Conservation (phyloP, 1,140 invertebrate genomes). For the Halotydeus destructor region DNA sequence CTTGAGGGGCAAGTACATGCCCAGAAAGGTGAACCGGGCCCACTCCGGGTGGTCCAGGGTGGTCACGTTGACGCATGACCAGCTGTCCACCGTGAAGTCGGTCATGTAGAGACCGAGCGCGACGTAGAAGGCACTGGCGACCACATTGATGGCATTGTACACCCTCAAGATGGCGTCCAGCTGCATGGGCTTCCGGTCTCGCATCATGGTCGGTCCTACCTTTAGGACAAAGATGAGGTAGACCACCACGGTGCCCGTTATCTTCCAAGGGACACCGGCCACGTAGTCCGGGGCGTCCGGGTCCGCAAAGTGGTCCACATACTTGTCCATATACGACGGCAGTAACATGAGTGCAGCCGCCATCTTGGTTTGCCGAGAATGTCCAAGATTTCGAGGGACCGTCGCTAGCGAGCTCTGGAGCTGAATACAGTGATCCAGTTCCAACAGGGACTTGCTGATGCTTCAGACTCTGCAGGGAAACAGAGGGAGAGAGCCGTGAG, state of each 20-base stretch:
- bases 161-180: slow-evolving; percentile 47
- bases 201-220: slow-evolving; percentile 58
- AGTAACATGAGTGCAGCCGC: no score
- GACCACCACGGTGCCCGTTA: slow-evolving; percentile 42
- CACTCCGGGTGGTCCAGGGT: neutral
- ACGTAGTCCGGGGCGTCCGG: no score
- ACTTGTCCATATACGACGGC: no score
- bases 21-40: neutral
- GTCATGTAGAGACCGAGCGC: neutral
- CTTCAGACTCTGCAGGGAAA: no score
- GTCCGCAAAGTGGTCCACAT: no score
- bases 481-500: no score
- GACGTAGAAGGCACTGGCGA: slow-evolving; percentile 8
- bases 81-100: slow-evolving; percentile 5
- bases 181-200: slow-evolving; percentile 55
- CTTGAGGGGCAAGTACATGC: slow-evolving; percentile 30
- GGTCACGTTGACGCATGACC: neutral
- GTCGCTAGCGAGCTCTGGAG: no score
- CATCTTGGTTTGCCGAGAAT: no score
- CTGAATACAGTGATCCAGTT: no score
- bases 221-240: slow-evolving; percentile 36
- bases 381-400: no score
- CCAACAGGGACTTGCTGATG: no score
- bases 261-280: slow-evolving; percentile 42
- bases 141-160: slow-evolving; percentile 36